phyloP scores from a whole-genome alignment of 2,888 invertebrate genomes.

The Protula sp. region DNA sequence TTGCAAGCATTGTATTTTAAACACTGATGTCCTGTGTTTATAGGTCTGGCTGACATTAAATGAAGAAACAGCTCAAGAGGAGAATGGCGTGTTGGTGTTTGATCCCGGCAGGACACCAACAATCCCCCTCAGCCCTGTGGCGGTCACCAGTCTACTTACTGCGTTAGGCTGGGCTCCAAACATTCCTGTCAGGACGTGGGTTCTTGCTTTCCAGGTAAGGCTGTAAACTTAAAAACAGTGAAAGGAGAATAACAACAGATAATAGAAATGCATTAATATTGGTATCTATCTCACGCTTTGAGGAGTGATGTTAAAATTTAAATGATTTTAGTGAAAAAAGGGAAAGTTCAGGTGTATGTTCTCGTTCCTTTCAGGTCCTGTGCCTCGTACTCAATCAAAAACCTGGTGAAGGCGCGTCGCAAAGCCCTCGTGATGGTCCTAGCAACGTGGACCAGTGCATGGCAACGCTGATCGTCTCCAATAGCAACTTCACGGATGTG shows the following conservation, averaged over 20 bases:
- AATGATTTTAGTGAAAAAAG: too few relatives aligned
- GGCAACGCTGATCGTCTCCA: constrained; percentile 40
- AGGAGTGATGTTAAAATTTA: too few relatives aligned
- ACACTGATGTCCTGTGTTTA: too few relatives aligned
- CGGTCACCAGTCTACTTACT: constrained; percentile 64
- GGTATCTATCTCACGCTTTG: too few relatives aligned
- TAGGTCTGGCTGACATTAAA: constrained; percentile 81
- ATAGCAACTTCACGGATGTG: constrained; percentile 39
- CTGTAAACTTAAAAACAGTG: too few relatives aligned
- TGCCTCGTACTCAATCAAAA: not conserved
- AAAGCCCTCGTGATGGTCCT: too few relatives aligned
- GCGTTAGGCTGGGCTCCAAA: constrained; percentile 67
- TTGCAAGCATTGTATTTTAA: too few relatives aligned
- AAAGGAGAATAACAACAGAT: too few relatives aligned
- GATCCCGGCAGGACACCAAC: constrained; percentile 56
- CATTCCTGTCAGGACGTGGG: constrained; percentile 72
- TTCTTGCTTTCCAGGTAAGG: constrained; percentile 65
- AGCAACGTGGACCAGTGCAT: constrained; percentile 25
- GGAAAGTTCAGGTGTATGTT: too few relatives aligned
- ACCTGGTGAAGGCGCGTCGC: not conserved
- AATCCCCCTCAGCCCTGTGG: constrained; percentile 51
- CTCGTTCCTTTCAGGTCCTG: too few relatives aligned
- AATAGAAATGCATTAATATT: too few relatives aligned
- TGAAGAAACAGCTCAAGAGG: constrained; percentile 56
- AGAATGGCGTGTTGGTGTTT: constrained; percentile 24